phyloP scores from a whole-genome alignment of 2,113 vertebrate genomes.

The Notothenia coriiceps region DNA sequence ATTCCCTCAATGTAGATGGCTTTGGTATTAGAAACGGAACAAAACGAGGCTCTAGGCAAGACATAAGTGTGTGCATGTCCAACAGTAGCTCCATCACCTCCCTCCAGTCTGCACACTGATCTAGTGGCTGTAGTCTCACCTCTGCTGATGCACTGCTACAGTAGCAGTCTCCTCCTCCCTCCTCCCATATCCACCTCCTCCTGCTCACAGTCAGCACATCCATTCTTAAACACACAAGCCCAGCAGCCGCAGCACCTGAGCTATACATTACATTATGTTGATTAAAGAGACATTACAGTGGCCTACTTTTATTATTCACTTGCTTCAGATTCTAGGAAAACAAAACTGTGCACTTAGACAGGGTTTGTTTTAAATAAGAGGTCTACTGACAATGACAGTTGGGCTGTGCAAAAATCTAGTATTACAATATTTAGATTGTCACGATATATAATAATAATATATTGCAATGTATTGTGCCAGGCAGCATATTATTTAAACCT shows the following conservation, averaged over 20 bases:
- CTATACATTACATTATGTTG: conserved; percentile 26
- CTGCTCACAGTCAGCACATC: conserved; percentile 70
- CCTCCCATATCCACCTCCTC: conserved; percentile 11
- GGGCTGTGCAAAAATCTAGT: no score
- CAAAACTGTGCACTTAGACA: not conserved
- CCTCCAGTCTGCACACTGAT: conserved; percentile 51
- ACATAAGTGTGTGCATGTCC: not conserved
- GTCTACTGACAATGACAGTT: no score
- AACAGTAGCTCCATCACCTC: conserved; percentile 31
- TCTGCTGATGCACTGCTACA: conserved; percentile 78
- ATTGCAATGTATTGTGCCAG: no score
- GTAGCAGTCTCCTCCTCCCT: conserved; percentile 44
- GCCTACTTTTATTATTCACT: not conserved
- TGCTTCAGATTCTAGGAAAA: not conserved
- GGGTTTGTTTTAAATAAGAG: not conserved
- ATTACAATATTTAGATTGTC: no score
- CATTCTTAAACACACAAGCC: conserved; percentile 72
- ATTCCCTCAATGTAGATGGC: conserved; percentile 2
- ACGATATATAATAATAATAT: no score
- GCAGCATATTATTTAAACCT: no score
- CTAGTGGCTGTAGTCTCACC: conserved; percentile 67
- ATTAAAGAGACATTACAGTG: not conserved
- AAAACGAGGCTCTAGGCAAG: conserved; percentile 19
- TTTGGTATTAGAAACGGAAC: not conserved
- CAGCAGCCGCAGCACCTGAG: conserved; percentile 58